phyloP scores from a whole-genome alignment of 2,888 invertebrate genomes.

The Hirtodrosophila cameraria region DNA sequence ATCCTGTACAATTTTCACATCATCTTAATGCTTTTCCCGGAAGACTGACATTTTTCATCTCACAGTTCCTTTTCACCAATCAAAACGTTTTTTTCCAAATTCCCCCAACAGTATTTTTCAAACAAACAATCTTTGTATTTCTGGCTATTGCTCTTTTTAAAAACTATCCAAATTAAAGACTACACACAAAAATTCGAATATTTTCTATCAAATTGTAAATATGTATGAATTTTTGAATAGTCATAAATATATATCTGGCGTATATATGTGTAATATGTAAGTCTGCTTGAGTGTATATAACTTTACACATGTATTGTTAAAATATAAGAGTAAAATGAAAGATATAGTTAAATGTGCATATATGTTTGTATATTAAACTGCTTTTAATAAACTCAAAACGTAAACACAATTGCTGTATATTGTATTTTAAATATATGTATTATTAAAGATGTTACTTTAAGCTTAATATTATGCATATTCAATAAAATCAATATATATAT shows the following conservation, averaged over 20 bases:
- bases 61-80: slow-evolving; percentile 43
- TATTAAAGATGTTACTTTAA: slow-evolving; percentile 42
- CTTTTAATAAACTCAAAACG: slow-evolving; percentile 35
- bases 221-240: slow-evolving; percentile 73
- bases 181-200: slow-evolving; percentile 68
- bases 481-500: slow-evolving; percentile 50
- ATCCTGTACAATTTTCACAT: background rate
- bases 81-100: slow-evolving; percentile 6
- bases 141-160: slow-evolving; percentile 10
- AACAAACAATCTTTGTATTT: slow-evolving; percentile 8
- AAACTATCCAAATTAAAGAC: slow-evolving; percentile 43
- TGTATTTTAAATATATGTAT: slow-evolving; percentile 53
- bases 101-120: slow-evolving; percentile 62
- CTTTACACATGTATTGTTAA: slow-evolving; percentile 53
- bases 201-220: slow-evolving; percentile 72
- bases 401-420: slow-evolving; percentile 58
- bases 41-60: slow-evolving; percentile 59
- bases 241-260: slow-evolving; percentile 56
- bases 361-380: slow-evolving; percentile 35
- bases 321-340: slow-evolving; percentile 35
- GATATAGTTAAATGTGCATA: slow-evolving; percentile 16
- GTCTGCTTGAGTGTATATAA: slow-evolving; percentile 64
- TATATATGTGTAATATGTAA: slow-evolving; percentile 55
- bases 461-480: slow-evolving; percentile 59
- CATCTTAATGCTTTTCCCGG: slow-evolving; percentile 23